Base-by-base conservation (phyloP, 2,888 invertebrate genomes). In the Linnaemya tessellans region DNA sequence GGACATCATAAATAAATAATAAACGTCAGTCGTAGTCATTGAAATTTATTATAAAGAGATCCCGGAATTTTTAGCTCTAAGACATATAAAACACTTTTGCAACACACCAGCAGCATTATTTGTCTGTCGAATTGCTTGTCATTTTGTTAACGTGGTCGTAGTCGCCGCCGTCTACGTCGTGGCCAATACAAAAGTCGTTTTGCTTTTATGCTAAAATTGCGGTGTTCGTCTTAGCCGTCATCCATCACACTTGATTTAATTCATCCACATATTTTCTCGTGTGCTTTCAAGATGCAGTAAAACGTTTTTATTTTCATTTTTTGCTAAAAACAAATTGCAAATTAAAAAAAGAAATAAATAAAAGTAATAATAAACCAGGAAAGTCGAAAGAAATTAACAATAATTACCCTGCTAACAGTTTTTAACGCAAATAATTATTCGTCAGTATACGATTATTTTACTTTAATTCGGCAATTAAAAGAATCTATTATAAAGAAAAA, bases 1-100 rank as follows among this genome's bases (percentile, higher is more conserved):
- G 25, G 22, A 60, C 58, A 49, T 22, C 20, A 68, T 68, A 49
- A 77, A 77, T 43, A 58, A 78, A 68, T 70, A 54, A 54, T 54
- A 60, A 67, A 74, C 43, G 64, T 70, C 71, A 41, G 10, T 65
- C 73, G 51, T 38, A 49, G 22, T 46, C 65, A 51, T 38, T 25
- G 43, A 35, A 67, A 73, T 74, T 58, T 54, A 60, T 25, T 41
- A 60, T 80, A 5, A 60, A 49, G n/a, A n/a, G n/a, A n/a, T n/a
- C n/a, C n/a, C n/a, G n/a, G n/a, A n/a, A n/a, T n/a, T n/a, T n/a
- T n/a, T n/a, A n/a, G n/a, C n/a, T n/a, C n/a, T n/a, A 65, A 43
- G 25, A 64, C 38, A 70, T 70, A 80, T 64, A 80, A 71, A 79
- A 41, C 2, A 56, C 25, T 46, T 62, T 41, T n/a, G n/a, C n/a